Conservation (phyloP, 2,113 vertebrate species). For the Pteronura brasiliensis region DNA sequence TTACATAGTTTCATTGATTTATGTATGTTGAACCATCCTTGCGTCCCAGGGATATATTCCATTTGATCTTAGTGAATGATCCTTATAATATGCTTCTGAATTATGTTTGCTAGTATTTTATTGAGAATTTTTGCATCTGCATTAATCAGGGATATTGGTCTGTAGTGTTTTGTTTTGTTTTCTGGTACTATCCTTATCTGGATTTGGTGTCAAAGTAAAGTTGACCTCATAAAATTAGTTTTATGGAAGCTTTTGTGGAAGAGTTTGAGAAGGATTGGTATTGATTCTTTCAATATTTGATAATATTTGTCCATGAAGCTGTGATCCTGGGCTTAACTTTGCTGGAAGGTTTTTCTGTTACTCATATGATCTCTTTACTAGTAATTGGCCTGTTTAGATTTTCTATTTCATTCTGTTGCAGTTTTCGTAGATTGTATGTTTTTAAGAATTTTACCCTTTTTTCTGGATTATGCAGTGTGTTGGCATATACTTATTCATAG, state of each 20-base stretch:
- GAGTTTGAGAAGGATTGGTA: background rate
- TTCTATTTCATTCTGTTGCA: background rate
- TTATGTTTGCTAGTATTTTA: background rate
- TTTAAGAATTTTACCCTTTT: background rate
- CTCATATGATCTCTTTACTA: background rate
- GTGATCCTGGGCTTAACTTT: background rate
- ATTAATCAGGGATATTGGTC: background rate
- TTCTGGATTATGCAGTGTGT: background rate
- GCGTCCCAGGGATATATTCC: background rate
- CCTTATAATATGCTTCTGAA: background rate
- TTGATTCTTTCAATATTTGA: background rate
- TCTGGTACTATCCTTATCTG: background rate
- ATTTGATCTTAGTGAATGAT: background rate
- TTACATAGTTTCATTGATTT: background rate
- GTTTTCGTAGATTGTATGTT: background rate
- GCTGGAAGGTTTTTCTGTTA: background rate
- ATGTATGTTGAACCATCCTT: background rate
- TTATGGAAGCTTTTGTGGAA: background rate
- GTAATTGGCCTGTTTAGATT: background rate
- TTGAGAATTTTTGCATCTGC: background rate
- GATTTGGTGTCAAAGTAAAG: background rate
- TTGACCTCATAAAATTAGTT: background rate
- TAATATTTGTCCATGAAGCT: too few relatives aligned
- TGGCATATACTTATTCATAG: background rate
- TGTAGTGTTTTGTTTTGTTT: background rate